Conservation (phyloP, 2,113 vertebrate species). For the Nannospalax galili region DNA sequence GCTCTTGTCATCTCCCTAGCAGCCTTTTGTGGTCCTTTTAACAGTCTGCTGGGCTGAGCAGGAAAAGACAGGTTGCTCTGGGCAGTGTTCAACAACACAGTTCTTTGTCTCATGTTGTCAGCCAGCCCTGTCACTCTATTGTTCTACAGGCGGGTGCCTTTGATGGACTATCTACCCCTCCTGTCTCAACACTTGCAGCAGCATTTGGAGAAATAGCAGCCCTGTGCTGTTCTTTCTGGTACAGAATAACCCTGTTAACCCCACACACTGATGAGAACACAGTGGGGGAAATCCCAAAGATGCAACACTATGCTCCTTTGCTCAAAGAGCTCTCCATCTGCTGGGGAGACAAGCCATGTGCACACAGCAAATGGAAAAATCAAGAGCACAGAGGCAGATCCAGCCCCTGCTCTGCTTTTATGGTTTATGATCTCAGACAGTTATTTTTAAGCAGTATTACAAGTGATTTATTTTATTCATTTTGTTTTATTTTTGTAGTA, state of each 20-base stretch:
- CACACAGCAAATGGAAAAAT: background rate
- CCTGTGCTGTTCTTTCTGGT: background rate
- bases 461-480: background rate
- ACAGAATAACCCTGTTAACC: background rate
- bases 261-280: background rate
- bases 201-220: slow-evolving; percentile 62
- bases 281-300: background rate
- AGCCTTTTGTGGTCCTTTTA: slow-evolving; percentile 76
- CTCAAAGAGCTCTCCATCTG: background rate
- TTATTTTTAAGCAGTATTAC: background rate
- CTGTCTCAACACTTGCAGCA: slow-evolving; percentile 65
- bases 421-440: background rate
- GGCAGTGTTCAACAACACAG: slow-evolving; percentile 72
- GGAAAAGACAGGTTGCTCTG: slow-evolving; percentile 54
- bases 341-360: background rate
- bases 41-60: slow-evolving; percentile 50
- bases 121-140: slow-evolving; percentile 56
- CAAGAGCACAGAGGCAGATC: background rate
- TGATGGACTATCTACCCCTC: slow-evolving; percentile 67
- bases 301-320: background rate
- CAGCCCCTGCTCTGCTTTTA: background rate
- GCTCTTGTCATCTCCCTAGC: slow-evolving; percentile 71
- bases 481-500: background rate
- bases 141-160: slow-evolving; percentile 60
- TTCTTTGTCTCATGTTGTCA: slow-evolving; percentile 76